Conservation (phyloP, 2,797 vertebrate species). For the Spheniscus humboldti region DNA sequence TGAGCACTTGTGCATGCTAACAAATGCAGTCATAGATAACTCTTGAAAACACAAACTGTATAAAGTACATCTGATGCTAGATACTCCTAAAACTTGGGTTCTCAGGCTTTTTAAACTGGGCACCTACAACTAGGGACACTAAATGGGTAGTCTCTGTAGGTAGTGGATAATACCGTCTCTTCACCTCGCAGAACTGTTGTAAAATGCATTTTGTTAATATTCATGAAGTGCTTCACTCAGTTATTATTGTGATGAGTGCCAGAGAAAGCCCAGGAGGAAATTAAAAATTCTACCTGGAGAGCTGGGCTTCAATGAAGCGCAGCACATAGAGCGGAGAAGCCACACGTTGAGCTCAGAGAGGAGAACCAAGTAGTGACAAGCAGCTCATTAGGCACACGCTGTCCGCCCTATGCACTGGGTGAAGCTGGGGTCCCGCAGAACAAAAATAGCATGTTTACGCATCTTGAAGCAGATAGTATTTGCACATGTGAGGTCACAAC, state of each 20-base stretch:
- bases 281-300: background rate
- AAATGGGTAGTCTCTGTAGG: background rate
- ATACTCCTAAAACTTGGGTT: background rate
- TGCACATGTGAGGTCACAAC: background rate
- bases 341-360: fast-evolving
- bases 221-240: background rate
- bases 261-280: background rate
- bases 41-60: background rate
- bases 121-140: background rate
- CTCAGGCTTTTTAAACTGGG: background rate
- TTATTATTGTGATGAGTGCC: background rate
- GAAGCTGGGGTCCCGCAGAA: background rate
- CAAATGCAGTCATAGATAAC: background rate
- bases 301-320: background rate
- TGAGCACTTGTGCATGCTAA: background rate
- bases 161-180: background rate
- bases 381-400: background rate
- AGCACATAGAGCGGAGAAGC: fast-evolving
- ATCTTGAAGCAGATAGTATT: background rate
- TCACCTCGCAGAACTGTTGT: background rate
- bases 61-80: background rate
- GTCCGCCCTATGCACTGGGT: fast-evolving
- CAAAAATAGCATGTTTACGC: fast-evolving
- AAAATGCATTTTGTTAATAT: background rate
- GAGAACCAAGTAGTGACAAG: background rate